phyloP scores from a whole-genome alignment of 2,113 vertebrate genomes.

The Kobus ellipsiprymnus region DNA sequence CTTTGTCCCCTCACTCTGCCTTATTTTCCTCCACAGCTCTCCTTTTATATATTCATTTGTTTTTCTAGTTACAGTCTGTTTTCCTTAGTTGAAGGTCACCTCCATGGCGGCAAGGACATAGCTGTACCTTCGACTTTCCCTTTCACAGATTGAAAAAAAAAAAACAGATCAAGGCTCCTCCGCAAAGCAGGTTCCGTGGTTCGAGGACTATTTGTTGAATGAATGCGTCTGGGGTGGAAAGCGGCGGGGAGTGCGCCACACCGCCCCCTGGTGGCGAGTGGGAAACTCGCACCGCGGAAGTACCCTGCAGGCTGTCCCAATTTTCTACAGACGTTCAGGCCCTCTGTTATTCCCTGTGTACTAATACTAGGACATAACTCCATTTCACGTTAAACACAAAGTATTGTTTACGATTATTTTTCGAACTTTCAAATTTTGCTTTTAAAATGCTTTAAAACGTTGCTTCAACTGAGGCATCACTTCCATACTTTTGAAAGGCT shows the following conservation, averaged over 20 bases:
- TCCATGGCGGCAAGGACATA: background rate
- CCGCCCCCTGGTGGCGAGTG: background rate
- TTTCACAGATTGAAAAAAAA: background rate
- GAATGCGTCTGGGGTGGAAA: background rate
- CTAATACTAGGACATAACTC: background rate
- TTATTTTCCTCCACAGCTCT: background rate
- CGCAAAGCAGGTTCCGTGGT: background rate
- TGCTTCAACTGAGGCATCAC: background rate
- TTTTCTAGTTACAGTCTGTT: background rate
- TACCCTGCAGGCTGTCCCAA: accelerated
- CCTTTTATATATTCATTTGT: background rate
- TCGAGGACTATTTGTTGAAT: background rate
- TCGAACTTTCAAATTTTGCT: background rate
- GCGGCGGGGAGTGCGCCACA: background rate
- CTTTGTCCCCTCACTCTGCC: background rate
- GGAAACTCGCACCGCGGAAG: background rate
- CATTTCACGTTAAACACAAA: background rate
- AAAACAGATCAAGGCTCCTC: background rate
- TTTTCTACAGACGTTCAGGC: background rate
- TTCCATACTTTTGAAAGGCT: background rate
- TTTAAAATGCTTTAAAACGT: background rate
- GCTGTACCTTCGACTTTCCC: background rate
- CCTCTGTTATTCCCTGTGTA: too few relatives aligned
- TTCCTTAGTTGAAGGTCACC: background rate
- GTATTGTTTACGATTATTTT: background rate